Base-by-base conservation (phyloP, 1,140 invertebrate species). In the Magallana ariakensis region DNA sequence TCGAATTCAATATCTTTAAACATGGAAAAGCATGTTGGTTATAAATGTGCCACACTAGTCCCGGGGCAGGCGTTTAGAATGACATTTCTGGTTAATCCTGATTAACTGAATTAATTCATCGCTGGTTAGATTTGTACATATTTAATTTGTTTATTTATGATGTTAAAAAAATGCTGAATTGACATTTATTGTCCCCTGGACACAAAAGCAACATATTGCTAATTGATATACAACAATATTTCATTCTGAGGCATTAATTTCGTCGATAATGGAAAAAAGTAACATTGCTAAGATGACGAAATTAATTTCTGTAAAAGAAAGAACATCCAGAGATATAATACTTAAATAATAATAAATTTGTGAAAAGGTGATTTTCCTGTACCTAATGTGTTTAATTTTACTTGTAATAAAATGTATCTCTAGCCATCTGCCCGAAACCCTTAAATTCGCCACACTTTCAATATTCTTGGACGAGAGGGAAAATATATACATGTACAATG, bases 61-160 rank as follows among this genome's bases (percentile, higher is more conserved):
- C 66, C 66, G 22, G 9, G 22, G 66, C 9, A 26, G 22, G 22
- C 6, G 22, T 75, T 9, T 75, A 75, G 66, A 75, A 26, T 75
- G 66, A 75, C 66, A 75, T 22, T 26, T 75, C 66, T 75, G 66
- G 66, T 33, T 75, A 75, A 75, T 75, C 66, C 66, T 33, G 66
- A 75, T 75, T 75, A 75, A 22, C 22, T 22, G 19, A 75, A 26
- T 26, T 75, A 13, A 26, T 33, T 46, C 66, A 16, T n/a, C 58
- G 58, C 19, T 75, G 66, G 26, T 75, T 75, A 75, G 19, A 33
- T 75, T 13, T 26, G 8, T 75, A 10, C 15, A 75, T 75, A 26
- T 13, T 75, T 75, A 75, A 75, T 75, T 75, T 75, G 66, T 75
- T 75, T 75, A 75, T 75, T 75, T 75, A 75, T 75, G 66, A 75